These are phyloP conservation scores for Pachypanchax playfairii DNA, from an alignment of 2,113 vertebrate genomes.

Conservation along the genomic window DNA sequence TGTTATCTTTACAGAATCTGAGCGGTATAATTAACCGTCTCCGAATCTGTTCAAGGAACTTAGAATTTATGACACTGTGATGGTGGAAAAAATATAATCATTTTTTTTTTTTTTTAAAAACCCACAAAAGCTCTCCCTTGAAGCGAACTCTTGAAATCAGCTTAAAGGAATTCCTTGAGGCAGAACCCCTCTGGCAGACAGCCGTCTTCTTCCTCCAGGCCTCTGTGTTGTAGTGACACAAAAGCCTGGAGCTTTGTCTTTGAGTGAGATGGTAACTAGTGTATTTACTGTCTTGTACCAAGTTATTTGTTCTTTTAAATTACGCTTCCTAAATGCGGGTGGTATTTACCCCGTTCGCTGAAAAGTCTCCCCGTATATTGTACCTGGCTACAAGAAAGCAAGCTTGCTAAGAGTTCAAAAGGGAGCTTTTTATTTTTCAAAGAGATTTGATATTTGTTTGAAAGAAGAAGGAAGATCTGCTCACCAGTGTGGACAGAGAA, in stretches of 20 bases:
- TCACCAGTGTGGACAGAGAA: conserved; percentile 93
- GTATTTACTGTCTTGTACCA: conserved; percentile 49
- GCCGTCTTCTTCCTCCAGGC: conserved; percentile 60
- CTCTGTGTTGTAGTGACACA: conserved; percentile 58
- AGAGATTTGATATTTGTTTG: background rate
- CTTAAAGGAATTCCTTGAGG: conserved; percentile 60
- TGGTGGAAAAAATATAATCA: background rate
- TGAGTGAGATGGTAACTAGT: conserved; percentile 48
- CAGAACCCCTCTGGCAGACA: conserved; percentile 53
- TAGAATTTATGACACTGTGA: conserved; percentile 12
- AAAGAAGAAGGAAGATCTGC: conserved; percentile 34
- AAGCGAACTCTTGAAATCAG: conserved; percentile 46
- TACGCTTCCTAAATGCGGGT: conserved; percentile 18
- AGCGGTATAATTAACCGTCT: background rate
- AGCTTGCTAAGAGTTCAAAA: conserved; percentile 1
- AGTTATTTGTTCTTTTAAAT: conserved; percentile 56
- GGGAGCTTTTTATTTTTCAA: background rate
- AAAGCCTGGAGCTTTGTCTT: conserved; percentile 58
- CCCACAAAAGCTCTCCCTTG: conserved; percentile 21
- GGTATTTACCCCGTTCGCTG: conserved; percentile 25
- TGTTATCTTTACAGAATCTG: background rate
- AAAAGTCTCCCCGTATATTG: conserved; percentile 9
- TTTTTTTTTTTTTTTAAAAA: no score
- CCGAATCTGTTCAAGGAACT: conserved; percentile 2
- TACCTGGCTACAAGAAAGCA: conserved; percentile 18